Base-by-base conservation (phyloP, 2,797 vertebrate genomes). In the Pelochelys cantorii region DNA sequence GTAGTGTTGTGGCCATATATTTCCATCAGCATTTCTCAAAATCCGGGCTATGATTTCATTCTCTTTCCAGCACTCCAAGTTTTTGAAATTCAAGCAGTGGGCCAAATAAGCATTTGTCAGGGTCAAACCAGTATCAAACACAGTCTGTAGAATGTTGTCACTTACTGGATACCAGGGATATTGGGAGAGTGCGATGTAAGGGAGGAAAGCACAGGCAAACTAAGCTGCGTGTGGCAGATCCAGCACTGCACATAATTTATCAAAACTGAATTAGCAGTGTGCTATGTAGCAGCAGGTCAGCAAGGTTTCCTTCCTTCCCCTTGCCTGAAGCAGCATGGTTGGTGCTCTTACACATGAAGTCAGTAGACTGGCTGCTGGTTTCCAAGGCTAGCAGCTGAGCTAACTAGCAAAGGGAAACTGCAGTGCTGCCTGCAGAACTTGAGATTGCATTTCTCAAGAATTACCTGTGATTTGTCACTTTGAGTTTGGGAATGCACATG, bases 51-150 rank as follows among this genome's bases (percentile, higher is more conserved):
- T 31, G 81, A 56, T 68, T 81, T 57, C 3, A 9, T 60, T 87
- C 60, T 82, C 54, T 92, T 68, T 93, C 27, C 60, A 2, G 34
- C 83, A 15, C 57, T 91, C 29, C 56, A 84, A 17, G 54, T 8
- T 3, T 0, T 18, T 56, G 52, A 80, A 89, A 68, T 71, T 25
- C 59, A 80, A 25, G 2, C 79, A 90, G 62, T 42, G 84, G 93
- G 74, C 17, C 82, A 37, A 91, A 62, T n/a, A 65, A 68, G 57
- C 56, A 42, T 55, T 92, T 89, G 12, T 92, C 27, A 84, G 52
- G 65, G 80, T 10, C 42, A 68, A n/a, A 68, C 84, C 37, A n/a
- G 0, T 52, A 1, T 80, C 52, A 12, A 31, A 68, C 22, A 52
- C 14, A 5, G 15, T 85, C 23, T 82, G 20, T 91, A 82, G 85